Evolutionary conservation across 2,888 invertebrate genomes (phyloP), one percentile per base, ranked within the genome.

Genomic region (Lasioglossum figueresi): DNA sequence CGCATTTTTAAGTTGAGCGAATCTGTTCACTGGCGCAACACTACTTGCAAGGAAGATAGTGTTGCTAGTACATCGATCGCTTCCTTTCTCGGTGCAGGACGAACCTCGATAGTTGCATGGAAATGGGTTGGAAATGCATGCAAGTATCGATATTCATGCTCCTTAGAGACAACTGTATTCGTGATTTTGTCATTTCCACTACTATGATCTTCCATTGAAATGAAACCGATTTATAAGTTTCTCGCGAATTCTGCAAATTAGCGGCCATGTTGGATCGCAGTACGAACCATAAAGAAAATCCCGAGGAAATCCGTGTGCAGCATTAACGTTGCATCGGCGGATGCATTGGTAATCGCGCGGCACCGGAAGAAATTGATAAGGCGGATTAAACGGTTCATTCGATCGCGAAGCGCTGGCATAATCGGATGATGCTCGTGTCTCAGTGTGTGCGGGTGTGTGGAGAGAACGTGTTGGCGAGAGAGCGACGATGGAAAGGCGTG

Each of bases 301-400:
- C 52, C 52, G 52, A 52, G 23, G n/a, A 52, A n/a, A 52, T 52
- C 52, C 23, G 52, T 52, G 52, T 52, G 52, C 52, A 23, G 23
- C 23, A 52, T 52, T 52, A 52, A 52, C 52, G 52, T n/a, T 52
- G 52, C 59, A 59, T 16, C 59, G 59, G 27, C 8, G 52, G 52
- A 31, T 31, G n/a, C 6, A 31, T 66, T 66, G 10, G 66, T 34
- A 66, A 66, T 66, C 66, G 66, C 34, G 34, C 34, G 34, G 19
- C 31, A 34, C 34, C 66, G 66, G 34, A 31, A 66, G 66, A 66
- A 66, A 66, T 34, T 66, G 66, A 66, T 66, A 66, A 66, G 66
- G 66, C 66, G 66, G 66, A 34, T 66, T 66, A 66, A 66, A 19
- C 34, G 66, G 66, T 66, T 34, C 31, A 19, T 66, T 66, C 34